Percentiles rank a stretch among this genome's conserved stretches.
Conservation (phyloP, 2,797 vertebrate genomes). For the Spinus olivaceus region DNA sequence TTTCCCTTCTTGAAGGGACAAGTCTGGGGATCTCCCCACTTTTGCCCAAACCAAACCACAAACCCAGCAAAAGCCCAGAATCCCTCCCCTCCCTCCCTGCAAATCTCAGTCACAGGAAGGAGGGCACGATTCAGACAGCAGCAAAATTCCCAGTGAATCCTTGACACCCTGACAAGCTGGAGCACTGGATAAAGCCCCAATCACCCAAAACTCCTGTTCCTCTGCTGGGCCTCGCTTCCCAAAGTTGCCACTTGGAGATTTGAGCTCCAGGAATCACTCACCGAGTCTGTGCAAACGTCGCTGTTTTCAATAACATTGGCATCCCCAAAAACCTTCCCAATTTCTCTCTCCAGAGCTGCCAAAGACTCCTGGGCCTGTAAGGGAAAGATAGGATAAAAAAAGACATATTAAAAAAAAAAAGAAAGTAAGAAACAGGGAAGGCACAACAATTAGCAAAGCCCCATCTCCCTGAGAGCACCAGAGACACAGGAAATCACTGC, state of each 20-base stretch:
- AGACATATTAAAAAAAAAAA: neutral
- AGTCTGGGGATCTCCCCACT: neutral
- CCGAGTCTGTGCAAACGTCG: slow-evolving; percentile 82
- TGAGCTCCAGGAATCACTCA: slow-evolving; percentile 64
- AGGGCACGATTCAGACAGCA: accelerated
- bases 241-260: neutral
- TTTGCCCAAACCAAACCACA: neutral
- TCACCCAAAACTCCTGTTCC: neutral
- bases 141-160: neutral
- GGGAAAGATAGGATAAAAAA: no score
- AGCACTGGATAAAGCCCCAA: neutral
- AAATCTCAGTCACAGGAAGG: accelerated
- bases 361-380: slow-evolving; percentile 91
- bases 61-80: neutral
- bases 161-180: neutral
- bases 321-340: slow-evolving; percentile 84
- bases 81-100: neutral
- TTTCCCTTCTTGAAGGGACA: neutral
- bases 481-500: neutral
- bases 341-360: slow-evolving; percentile 90
- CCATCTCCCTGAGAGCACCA: neutral
- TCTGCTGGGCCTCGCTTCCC: neutral
- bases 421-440: neutral
- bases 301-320: slow-evolving; percentile 88
- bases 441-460: neutral